Percentiles rank a stretch among this genome's conserved stretches.
phyloP scores from a whole-genome alignment of 2,113 vertebrate species.

The Oryzias curvinotus region DNA sequence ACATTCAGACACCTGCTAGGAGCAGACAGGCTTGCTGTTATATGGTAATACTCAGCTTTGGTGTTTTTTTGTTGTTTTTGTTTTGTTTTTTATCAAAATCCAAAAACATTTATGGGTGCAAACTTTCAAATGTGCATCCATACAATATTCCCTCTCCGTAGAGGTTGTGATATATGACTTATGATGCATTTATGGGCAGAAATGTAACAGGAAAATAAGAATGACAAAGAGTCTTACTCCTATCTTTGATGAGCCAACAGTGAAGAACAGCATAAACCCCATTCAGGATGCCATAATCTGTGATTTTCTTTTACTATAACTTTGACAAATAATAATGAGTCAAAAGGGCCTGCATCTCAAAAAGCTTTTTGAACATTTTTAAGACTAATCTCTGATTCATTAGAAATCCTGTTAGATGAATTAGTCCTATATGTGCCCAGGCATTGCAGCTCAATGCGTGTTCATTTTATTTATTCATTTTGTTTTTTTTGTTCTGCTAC shows the following conservation, averaged over 20 bases:
- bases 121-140: not conserved
- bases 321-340: constrained; percentile 35
- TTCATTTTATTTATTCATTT: too few species aligned
- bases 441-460: constrained; percentile 2
- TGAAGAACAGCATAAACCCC: constrained; percentile 43
- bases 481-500: constrained; percentile 11
- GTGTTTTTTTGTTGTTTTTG: constrained; percentile 10
- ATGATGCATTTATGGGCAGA: constrained; percentile 35
- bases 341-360: constrained; percentile 19
- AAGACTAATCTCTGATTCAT: constrained; percentile 20
- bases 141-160: constrained; percentile 12
- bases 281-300: constrained; percentile 37
- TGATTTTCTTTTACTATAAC: constrained; percentile 32
- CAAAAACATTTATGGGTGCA: constrained; percentile 36
- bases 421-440: constrained; percentile 6
- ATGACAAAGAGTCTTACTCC: constrained; percentile 45
- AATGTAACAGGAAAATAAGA: constrained; percentile 52
- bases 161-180: constrained; percentile 49
- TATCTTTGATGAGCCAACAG: constrained; percentile 49
- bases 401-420: constrained; percentile 27
- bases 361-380: constrained; percentile 31
- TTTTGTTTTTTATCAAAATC: not conserved
- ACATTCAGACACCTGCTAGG: constrained; percentile 50
- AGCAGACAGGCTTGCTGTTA: constrained; percentile 43
- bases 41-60: constrained; percentile 39